Conservation (phyloP, 2,888 invertebrate species). For the Busseola fusca region DNA sequence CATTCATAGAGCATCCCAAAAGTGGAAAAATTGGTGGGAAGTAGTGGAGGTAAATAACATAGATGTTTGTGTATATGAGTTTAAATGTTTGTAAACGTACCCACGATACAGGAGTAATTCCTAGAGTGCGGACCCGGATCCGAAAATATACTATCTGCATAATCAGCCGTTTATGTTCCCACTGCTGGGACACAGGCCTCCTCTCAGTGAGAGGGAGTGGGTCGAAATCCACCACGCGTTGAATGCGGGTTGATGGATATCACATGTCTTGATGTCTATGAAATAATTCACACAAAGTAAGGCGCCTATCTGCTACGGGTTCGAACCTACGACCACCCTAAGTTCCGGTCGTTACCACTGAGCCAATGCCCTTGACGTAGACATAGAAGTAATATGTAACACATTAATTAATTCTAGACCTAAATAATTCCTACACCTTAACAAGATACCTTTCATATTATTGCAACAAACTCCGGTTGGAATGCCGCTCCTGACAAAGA, state of each 20-base stretch:
- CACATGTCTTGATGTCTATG: neutral
- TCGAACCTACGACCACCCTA: neutral
- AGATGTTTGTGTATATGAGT: too few species aligned
- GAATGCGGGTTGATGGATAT: neutral
- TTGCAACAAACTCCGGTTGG: slow-evolving; percentile 25
- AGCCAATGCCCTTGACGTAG: neutral
- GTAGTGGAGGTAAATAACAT: too few species aligned
- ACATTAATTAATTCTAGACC: neutral
- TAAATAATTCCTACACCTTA: slow-evolving; percentile 1
- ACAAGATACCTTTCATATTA: slow-evolving; percentile 15
- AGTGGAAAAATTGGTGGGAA: neutral
- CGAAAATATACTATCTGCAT: neutral
- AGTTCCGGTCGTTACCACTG: neutral
- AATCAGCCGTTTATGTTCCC: neutral
- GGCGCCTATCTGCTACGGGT: too few species aligned
- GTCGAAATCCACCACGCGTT: neutral
- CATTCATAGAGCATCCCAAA: neutral
- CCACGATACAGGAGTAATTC: too few species aligned
- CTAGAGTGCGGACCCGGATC: too few species aligned
- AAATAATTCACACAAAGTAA: too few species aligned
- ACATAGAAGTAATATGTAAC: neutral
- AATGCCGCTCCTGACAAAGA: slow-evolving; percentile 39
- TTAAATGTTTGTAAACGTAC: too few species aligned
- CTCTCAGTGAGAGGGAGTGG: neutral
- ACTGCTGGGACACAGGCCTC: too few species aligned